phyloP scores from a whole-genome alignment of 2,113 vertebrate species.

The Columba janthina region DNA sequence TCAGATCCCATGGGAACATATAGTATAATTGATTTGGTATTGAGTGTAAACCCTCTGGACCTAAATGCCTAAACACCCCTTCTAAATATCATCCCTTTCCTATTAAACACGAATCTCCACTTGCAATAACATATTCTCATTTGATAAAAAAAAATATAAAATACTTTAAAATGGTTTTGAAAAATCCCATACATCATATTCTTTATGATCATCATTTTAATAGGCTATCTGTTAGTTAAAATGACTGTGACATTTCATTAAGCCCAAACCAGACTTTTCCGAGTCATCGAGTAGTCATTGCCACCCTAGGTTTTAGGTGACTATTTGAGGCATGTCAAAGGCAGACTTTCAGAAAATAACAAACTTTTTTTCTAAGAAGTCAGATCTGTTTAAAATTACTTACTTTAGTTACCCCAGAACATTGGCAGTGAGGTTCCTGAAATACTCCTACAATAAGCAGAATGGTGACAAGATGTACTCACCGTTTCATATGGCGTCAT shows the following conservation, averaged over 20 bases:
- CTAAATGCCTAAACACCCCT: accelerated
- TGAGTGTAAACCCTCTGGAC: not conserved
- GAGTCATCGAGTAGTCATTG: not conserved
- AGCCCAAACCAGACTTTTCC: not conserved
- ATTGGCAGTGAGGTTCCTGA: not conserved
- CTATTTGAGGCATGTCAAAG: not conserved
- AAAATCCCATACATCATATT: not conserved
- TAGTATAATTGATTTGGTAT: not conserved
- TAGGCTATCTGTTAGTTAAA: not conserved
- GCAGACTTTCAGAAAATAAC: not conserved
- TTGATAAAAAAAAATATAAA: not conserved
- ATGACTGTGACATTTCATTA: not conserved
- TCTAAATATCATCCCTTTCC: not conserved
- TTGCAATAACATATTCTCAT: not conserved
- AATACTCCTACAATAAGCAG: not conserved
- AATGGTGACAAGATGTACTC: not conserved
- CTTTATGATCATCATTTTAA: not conserved
- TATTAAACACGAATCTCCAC: not conserved
- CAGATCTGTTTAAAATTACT: not conserved
- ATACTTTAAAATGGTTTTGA: not conserved
- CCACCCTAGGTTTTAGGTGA: not conserved
- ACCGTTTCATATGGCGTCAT: not conserved
- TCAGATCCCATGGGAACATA: not conserved
- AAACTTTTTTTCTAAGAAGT: not conserved
- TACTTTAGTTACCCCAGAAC: not conserved